Evolutionary conservation across 2,797 vertebrate genomes (phyloP).

Genomic region (Sitta carolinensis): DNA sequence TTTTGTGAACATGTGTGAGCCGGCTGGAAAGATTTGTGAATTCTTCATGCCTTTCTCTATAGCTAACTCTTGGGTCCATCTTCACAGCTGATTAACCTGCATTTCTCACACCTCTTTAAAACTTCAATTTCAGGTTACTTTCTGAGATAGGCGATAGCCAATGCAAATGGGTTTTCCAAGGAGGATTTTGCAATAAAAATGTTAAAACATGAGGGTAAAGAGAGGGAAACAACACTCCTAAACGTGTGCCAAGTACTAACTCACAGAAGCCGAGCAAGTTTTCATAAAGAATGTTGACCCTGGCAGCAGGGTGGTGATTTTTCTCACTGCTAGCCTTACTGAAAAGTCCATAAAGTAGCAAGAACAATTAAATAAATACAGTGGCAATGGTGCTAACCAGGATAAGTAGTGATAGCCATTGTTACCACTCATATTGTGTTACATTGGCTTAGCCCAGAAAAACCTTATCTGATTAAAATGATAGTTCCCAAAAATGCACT

Average conservation of each 20-base stretch:
- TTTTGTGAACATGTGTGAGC: neutral
- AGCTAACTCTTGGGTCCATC: neutral
- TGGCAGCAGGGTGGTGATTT: slow-evolving; percentile 9
- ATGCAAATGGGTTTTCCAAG: neutral
- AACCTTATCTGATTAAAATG: slow-evolving; percentile 31
- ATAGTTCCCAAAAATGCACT: slow-evolving; percentile 6
- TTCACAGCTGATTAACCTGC: neutral
- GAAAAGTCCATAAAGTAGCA: slow-evolving; percentile 6
- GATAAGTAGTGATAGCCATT: neutral
- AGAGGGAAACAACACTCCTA: neutral
- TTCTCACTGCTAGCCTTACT: neutral
- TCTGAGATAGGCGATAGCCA: neutral
- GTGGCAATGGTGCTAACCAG: neutral
- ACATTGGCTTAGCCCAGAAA: slow-evolving; percentile 32
- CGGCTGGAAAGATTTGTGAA: neutral
- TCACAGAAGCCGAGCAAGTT: neutral
- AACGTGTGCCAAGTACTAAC: neutral
- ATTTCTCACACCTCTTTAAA: neutral
- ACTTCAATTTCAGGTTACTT: neutral
- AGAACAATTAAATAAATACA: slow-evolving; percentile 36
- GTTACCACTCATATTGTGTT: neutral
- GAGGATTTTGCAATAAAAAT: neutral
- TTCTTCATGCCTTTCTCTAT: neutral
- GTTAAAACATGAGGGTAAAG: neutral
- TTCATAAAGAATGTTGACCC: slow-evolving; percentile 31